A percentile compares a stretch with the other conserved stretches of the same genome.
Conservation (phyloP, 2,113 vertebrate genomes). For the Cygnus buccinator region DNA sequence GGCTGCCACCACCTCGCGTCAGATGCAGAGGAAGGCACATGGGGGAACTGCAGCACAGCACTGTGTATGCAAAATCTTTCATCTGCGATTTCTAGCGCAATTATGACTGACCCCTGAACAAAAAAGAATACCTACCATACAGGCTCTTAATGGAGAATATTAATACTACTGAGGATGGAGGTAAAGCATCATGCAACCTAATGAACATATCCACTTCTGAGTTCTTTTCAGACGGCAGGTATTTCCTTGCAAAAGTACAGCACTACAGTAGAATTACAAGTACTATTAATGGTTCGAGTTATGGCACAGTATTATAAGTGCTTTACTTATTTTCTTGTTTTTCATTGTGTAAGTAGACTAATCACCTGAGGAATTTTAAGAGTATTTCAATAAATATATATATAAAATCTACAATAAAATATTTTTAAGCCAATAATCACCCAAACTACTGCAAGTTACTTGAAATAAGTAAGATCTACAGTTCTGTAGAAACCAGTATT, state of each 20-base stretch:
- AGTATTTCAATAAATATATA: not conserved
- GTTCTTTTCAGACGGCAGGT: not conserved
- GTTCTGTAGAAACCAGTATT: not conserved
- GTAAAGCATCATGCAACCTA: not conserved
- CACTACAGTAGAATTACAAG: not conserved
- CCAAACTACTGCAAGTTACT: not conserved
- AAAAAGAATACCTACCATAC: not conserved
- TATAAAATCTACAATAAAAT: not conserved
- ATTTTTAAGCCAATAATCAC: not conserved
- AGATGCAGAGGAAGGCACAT: not conserved
- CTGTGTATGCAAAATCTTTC: not conserved
- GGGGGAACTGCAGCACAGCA: not conserved
- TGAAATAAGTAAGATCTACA: not conserved
- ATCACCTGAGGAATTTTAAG: not conserved
- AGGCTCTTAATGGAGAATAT: not conserved
- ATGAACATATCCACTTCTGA: not conserved
- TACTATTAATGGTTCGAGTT: not conserved
- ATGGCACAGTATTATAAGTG: not conserved
- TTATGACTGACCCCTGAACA: not conserved
- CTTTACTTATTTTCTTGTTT: slow-evolving; percentile 12
- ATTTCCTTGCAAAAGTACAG: not conserved
- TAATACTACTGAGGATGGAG: not conserved
- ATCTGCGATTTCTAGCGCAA: not conserved
- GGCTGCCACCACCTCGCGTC: not conserved
- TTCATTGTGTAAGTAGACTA: not conserved